phyloP scores from a whole-genome alignment of 1,140 invertebrate species.

The Sitobion miscanthi region DNA sequence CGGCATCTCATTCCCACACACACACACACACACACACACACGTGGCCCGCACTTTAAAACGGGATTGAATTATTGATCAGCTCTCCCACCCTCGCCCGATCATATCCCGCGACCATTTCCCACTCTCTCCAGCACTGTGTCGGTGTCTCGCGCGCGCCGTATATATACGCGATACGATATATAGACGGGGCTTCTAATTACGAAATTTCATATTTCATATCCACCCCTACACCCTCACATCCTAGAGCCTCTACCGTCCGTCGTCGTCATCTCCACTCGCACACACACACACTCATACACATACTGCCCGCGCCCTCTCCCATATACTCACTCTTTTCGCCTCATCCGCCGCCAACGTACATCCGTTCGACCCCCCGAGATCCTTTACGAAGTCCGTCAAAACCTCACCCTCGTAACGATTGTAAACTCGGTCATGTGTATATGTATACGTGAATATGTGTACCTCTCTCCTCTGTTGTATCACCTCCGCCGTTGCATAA shows the following conservation, averaged over 20 bases:
- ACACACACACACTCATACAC: neutral
- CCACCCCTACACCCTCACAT: slow-evolving; percentile 14
- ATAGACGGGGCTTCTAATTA: slow-evolving; percentile 53
- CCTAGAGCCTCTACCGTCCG: slow-evolving; percentile 36
- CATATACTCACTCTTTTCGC: slow-evolving; percentile 30
- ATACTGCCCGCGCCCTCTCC: neutral
- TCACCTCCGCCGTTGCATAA: neutral
- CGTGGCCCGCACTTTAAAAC: slow-evolving; percentile 44
- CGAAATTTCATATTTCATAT: slow-evolving; percentile 57
- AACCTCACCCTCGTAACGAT: slow-evolving; percentile 52
- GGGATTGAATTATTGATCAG: slow-evolving; percentile 56
- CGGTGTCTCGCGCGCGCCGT: neutral
- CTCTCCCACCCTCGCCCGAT: slow-evolving; percentile 1
- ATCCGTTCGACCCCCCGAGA: slow-evolving; percentile 21
- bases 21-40: slow-evolving; percentile 45
- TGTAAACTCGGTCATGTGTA: slow-evolving; percentile 15
- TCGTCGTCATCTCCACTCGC: slow-evolving; percentile 26
- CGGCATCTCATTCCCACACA: slow-evolving; percentile 52
- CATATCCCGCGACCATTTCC: neutral
- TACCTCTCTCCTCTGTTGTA: neutral
- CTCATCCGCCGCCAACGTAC: neutral
- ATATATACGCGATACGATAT: slow-evolving; percentile 24
- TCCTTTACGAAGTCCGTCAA: slow-evolving; percentile 50
- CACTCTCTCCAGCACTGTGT: neutral
- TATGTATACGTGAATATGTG: neutral